These are phyloP conservation scores for Lamellibrachia satsuma DNA, from an alignment of 2,888 invertebrate species.

Conservation along the genomic window DNA sequence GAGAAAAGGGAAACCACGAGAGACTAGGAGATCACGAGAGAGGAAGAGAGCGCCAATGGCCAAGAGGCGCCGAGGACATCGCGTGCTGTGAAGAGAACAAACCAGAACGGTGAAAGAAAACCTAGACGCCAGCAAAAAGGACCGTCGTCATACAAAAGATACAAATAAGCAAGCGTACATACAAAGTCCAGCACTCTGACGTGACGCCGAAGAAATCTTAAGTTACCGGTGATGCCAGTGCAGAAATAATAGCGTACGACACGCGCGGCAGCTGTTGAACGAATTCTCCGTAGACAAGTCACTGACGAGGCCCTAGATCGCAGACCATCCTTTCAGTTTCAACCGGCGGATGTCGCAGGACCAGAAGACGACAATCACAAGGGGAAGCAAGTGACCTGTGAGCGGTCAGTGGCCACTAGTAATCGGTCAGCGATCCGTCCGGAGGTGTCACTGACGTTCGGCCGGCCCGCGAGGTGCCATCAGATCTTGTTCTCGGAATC, in stretches of 20 bases:
- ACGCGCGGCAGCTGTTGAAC: neutral
- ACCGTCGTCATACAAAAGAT: neutral
- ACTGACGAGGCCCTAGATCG: neutral
- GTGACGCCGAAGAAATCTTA: neutral
- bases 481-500: neutral
- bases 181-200: neutral
- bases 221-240: neutral
- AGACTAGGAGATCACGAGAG: neutral
- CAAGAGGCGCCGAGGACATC: neutral
- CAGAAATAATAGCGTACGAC: neutral
- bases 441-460: neutral
- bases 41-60: too few species aligned
- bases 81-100: neutral
- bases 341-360: neutral
- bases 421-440: neutral
- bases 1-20: neutral
- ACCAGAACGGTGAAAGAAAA: neutral
- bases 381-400: neutral
- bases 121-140: neutral
- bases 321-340: neutral
- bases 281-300: neutral
- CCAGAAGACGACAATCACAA: neutral
- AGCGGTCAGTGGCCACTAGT: neutral
- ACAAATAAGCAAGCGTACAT: neutral
- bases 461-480: neutral